Evolutionary conservation across 1,140 invertebrate genomes (phyloP).

Genomic region (Pseudomyrmex gracilis): DNA sequence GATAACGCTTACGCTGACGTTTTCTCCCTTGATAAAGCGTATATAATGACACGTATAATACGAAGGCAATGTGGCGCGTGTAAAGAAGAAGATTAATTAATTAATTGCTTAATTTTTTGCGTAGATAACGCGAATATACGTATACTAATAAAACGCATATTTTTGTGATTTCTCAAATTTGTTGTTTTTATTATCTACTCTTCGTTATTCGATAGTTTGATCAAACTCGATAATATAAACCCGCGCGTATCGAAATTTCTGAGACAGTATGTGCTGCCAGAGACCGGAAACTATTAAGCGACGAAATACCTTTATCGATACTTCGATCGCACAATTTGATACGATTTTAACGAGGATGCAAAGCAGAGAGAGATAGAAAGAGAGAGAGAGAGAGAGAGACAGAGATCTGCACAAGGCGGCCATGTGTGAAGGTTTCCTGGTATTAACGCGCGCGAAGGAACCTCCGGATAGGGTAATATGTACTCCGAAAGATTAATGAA

Average conservation of each 20-base stretch:
- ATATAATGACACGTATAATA: too few species aligned
- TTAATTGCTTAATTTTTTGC: not conserved
- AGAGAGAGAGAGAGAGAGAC: too few species aligned
- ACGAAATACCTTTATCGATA: constrained; percentile 33
- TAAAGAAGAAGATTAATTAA: not conserved
- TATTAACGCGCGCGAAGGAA: constrained; percentile 26
- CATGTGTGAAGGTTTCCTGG: constrained; percentile 43
- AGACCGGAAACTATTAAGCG: constrained; percentile 28
- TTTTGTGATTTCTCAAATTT: too few species aligned
- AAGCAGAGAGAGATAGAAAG: constrained; percentile 8
- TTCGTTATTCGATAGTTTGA: not conserved
- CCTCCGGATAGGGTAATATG: constrained; percentile 19
- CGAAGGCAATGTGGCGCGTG: not conserved
- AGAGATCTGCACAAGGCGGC: constrained; percentile 10
- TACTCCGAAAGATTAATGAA: constrained; percentile 68
- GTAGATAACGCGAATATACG: too few species aligned
- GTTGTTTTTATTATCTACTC: not conserved
- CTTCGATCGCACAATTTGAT: constrained; percentile 48
- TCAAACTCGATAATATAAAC: not conserved
- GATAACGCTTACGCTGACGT: not conserved
- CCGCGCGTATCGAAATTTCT: not conserved
- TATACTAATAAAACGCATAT: not conserved
- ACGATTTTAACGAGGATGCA: constrained; percentile 55
- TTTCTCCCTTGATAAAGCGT: not conserved
- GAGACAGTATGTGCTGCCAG: not conserved